These are phyloP conservation scores for Philopotamus ludificatus DNA, from an alignment of 1,140 invertebrate species.

Conservation along the genomic window DNA sequence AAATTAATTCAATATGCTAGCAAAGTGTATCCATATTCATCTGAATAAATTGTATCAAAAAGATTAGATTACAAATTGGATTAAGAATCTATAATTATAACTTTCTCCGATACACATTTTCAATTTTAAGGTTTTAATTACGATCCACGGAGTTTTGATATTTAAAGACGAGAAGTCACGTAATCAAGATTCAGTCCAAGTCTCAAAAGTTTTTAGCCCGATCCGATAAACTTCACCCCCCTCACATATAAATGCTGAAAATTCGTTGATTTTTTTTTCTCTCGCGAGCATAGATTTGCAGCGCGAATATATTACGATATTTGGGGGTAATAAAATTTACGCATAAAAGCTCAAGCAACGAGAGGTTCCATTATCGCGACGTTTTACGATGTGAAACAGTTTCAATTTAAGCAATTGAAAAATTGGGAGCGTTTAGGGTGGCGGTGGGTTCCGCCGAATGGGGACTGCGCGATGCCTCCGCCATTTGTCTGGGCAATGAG, in stretches of 20 bases:
- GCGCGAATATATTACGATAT: not conserved
- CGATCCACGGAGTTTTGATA: not conserved
- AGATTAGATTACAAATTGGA: not conserved
- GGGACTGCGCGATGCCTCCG: not conserved
- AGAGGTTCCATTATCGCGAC: not conserved
- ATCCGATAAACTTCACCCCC: no score
- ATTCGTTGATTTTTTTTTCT: not conserved
- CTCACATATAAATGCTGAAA: no score
- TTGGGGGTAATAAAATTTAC: not conserved
- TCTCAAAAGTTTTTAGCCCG: not conserved
- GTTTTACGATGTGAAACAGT: constrained; percentile 6
- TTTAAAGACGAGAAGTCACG: not conserved
- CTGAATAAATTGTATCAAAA: not conserved
- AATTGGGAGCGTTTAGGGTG: not conserved
- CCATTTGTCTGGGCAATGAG: constrained; percentile 6
- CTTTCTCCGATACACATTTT: not conserved
- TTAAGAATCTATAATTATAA: not conserved
- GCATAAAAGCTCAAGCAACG: not conserved
- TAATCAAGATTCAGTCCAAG: not conserved
- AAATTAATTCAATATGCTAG: no score
- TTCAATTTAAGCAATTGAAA: constrained; percentile 15
- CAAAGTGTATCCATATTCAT: no score
- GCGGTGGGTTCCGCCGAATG: not conserved
- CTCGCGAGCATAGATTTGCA: not conserved
- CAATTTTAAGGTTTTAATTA: not conserved